Percentiles rank a stretch among this genome's conserved stretches.
These are phyloP conservation scores for Tipula vernalis DNA, from an alignment of 2,888 invertebrate species.

Conservation along the genomic window DNA sequence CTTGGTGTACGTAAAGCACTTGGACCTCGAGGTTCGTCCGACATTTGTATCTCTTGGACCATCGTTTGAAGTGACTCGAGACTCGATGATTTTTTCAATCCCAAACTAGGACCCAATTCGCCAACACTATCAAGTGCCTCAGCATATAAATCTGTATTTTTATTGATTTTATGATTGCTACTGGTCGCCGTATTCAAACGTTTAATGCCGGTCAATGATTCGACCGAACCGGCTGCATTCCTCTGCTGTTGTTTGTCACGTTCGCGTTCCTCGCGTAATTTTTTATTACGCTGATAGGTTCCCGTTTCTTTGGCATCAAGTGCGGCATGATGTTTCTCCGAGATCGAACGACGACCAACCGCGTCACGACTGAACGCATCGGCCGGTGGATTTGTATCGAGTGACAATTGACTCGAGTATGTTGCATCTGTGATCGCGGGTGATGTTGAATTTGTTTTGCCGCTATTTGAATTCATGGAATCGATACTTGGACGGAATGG, in stretches of 20 bases:
- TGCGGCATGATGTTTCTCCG: slow-evolving; percentile 93
- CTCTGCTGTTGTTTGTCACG: slow-evolving; percentile 33
- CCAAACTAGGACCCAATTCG: slow-evolving; percentile 61
- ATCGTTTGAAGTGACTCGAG: slow-evolving; percentile 82
- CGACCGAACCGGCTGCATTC: slow-evolving; percentile 36
- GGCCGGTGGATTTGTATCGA: slow-evolving; percentile 45
- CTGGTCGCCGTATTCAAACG: slow-evolving; percentile 36
- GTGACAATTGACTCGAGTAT: slow-evolving; percentile 60
- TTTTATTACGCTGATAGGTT: slow-evolving; percentile 84
- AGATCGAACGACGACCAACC: slow-evolving; percentile 93
- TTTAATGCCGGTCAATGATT: slow-evolving; percentile 34
- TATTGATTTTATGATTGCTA: slow-evolving; percentile 37
- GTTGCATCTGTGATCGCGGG: slow-evolving; percentile 35
- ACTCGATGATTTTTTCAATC: slow-evolving; percentile 82
- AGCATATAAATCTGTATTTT: slow-evolving; percentile 21
- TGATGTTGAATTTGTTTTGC: slow-evolving; percentile 15
- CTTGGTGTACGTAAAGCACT: slow-evolving; percentile 48
- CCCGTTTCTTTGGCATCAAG: slow-evolving; percentile 88
- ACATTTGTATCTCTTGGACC: slow-evolving; percentile 68
- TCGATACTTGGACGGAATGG: neutral
- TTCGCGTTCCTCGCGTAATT: slow-evolving; percentile 49
- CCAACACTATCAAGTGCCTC: slow-evolving; percentile 46
- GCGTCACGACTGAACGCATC: slow-evolving; percentile 73
- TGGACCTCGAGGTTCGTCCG: slow-evolving; percentile 46
- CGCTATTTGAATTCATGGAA: neutral